These are phyloP conservation scores for Zaprionus kolodkinae DNA, from an alignment of 1,140 invertebrate genomes.

Conservation along the genomic window DNA sequence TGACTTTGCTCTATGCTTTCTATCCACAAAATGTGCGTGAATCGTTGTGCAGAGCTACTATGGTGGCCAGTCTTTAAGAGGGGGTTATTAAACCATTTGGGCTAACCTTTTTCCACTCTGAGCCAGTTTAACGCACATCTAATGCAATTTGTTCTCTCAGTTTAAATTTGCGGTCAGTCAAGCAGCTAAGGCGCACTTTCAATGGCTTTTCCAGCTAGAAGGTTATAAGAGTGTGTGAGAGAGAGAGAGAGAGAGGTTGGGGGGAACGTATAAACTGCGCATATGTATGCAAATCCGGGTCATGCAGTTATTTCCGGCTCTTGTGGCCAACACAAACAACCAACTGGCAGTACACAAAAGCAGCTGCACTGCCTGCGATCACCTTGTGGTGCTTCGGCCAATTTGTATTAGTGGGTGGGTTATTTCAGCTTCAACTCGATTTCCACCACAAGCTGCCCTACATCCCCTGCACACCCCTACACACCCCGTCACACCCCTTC, in stretches of 20 bases:
- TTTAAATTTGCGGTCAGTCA: slow-evolving; percentile 45
- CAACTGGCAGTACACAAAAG: not conserved
- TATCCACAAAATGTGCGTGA: not conserved
- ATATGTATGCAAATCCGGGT: slow-evolving; percentile 64
- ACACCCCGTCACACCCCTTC: not conserved
- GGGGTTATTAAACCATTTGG: not conserved
- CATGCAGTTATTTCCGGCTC: slow-evolving; percentile 76
- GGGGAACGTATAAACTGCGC: not conserved
- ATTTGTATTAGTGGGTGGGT: slow-evolving; percentile 62
- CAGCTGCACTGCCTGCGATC: slow-evolving; percentile 48
- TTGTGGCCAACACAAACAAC: slow-evolving; percentile 55
- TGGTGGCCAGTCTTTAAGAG: not conserved
- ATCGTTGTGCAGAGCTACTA: not conserved
- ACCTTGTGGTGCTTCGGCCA: slow-evolving; percentile 60
- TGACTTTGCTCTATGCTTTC: not conserved
- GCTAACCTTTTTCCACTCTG: not conserved
- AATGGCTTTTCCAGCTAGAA: slow-evolving; percentile 35
- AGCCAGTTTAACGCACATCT: slow-evolving; percentile 29
- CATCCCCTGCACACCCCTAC: not conserved
- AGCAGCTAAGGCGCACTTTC: slow-evolving; percentile 26
- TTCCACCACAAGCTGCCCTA: slow-evolving; percentile 5
- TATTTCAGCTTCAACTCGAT: not conserved
- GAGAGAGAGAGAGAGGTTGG: slow-evolving; percentile 7
- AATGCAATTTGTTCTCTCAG: slow-evolving; percentile 37
- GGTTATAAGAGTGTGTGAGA: not conserved